Base-by-base conservation (phyloP, 2,888 invertebrate genomes). In the Drosophila atroscutellata region DNA sequence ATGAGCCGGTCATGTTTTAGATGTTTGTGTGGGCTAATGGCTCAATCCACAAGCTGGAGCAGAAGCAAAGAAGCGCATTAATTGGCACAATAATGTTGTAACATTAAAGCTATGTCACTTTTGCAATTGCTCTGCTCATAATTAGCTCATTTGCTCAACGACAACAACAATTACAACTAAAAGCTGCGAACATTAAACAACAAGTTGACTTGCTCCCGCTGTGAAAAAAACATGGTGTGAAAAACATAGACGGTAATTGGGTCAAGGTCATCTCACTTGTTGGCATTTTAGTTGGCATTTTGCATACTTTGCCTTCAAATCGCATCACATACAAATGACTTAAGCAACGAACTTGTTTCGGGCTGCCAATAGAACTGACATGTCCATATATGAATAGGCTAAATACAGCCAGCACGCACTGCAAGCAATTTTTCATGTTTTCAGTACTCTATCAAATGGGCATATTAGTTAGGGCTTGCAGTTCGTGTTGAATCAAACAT, bases 181-280 rank as follows among this genome's bases (percentile, higher is more conserved):
- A 6, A 45, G 9, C 20, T 30, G 6, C 3, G 11, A 2, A 30
- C 56, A 30, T 42, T 42, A 56, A 56, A 30, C 20, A 42, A 39
- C 56, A 13, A 5, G 15, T 20, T 15, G 20, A 42, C 9, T 42
- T 11, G 15, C 20, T 54, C 59, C 70, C 39, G 77, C 65, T 64
- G 77, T 71, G 66, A 66, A 59, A 75, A 75, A 75, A 39, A 32
- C 34, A 51, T 59, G 20, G 52, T 71, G 58, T 66, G 62, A 66
- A 58, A 64, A 69, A 73, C 52, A 73, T 69, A 34, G 30, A 32
- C 54, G n/a, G 13, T 32, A 81, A 80, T 83, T 75, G 76, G 83
- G 76, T 86, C 84, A 85, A 86, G 84, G 78, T 86, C 83, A 70
- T n/a, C 63, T 39, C 50, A 49, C 56, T 51, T 50, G 54, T 61